Conservation (phyloP, 2,888 invertebrate species). For the Mythimna ferrago region DNA sequence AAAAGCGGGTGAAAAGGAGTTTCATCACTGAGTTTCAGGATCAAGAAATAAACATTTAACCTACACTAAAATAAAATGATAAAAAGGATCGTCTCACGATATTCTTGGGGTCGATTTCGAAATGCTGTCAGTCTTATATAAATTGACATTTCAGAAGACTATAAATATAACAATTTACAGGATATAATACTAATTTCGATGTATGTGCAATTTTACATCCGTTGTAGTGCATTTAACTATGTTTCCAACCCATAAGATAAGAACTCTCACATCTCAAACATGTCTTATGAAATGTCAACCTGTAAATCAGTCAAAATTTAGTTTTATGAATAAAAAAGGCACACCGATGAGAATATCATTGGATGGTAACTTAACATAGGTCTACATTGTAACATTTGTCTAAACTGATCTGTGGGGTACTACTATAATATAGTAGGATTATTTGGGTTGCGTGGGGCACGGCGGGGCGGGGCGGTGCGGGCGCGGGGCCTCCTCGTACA, state of each 20-base stretch:
- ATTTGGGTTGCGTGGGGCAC: constrained; percentile 84
- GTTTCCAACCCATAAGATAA: constrained; percentile 10
- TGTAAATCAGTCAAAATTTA: constrained; percentile 58
- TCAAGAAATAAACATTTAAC: constrained; percentile 13
- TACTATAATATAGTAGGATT: constrained; percentile 43
- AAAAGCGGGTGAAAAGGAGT: background rate
- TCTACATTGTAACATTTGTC: constrained; percentile 24
- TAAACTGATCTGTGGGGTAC: constrained; percentile 42
- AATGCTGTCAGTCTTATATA: constrained; percentile 65
- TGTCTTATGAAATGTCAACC: constrained; percentile 64
- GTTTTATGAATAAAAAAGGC: constrained; percentile 61
- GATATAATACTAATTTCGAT: constrained; percentile 18
- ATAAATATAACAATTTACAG: constrained; percentile 8
- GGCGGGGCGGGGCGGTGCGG: constrained; percentile 92
- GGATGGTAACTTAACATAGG: constrained; percentile 63
- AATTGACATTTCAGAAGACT: constrained; percentile 62
- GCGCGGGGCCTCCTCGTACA: constrained; percentile 83
- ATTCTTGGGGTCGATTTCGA: constrained; percentile 40
- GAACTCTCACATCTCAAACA: constrained; percentile 6
- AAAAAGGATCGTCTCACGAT: constrained; percentile 30
- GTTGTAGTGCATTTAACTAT: background rate
- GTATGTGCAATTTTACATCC: constrained; percentile 11
- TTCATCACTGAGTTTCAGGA: constrained; percentile 1
- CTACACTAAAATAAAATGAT: constrained; percentile 17
- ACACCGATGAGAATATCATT: constrained; percentile 58